These are phyloP conservation scores for Macrotrachela quadricornifera DNA, from an alignment of 1,140 invertebrate genomes.

Conservation along the genomic window DNA sequence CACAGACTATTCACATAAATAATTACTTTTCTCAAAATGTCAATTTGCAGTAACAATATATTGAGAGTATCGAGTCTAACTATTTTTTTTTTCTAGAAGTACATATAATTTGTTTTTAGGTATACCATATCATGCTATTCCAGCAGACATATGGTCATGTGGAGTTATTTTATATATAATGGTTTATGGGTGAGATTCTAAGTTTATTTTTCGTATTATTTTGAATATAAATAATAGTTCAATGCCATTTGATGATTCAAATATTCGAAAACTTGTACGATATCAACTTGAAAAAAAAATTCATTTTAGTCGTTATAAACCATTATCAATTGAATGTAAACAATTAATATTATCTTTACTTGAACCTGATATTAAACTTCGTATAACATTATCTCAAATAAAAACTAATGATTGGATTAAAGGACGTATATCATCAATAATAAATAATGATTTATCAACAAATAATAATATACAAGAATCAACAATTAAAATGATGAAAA, in stretches of 20 bases:
- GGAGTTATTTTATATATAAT: constrained; percentile 20
- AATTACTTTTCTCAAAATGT: no score
- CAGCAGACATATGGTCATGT: constrained; percentile 28
- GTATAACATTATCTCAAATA: not conserved
- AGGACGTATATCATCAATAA: no score
- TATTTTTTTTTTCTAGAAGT: no score
- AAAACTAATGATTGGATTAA: no score
- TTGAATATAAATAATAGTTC: constrained; percentile 13
- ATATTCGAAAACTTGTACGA: constrained; percentile 24
- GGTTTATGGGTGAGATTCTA: not conserved
- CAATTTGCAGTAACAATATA: no score
- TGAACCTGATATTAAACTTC: not conserved
- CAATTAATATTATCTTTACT: not conserved
- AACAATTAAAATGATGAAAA: no score
- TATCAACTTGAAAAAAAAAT: constrained; percentile 42
- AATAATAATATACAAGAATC: no score
- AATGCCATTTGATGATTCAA: constrained; percentile 29
- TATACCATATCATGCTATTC: constrained; percentile 25
- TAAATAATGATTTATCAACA: no score
- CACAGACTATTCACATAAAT: no score
- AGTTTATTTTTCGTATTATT: no score
- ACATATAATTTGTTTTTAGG: no score
- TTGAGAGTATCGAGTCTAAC: no score
- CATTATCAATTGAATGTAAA: not conserved
- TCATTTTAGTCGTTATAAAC: not conserved